Base-by-base conservation (phyloP, 2,797 vertebrate species). In the Sebastes kiyomatsui region DNA sequence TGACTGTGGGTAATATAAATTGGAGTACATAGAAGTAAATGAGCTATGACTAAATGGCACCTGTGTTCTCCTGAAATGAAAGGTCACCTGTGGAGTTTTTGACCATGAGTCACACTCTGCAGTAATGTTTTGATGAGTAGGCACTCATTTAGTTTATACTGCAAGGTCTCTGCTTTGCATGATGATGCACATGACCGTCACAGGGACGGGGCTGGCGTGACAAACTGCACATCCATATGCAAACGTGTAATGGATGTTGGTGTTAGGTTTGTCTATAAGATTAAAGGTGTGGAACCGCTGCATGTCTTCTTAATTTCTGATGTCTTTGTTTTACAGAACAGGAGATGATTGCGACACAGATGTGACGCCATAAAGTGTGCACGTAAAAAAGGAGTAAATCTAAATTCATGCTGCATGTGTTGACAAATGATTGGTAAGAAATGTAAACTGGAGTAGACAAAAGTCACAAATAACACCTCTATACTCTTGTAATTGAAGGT, bases 41-140 rank as follows among this genome's bases (percentile, higher is more conserved):
- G 64, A 85, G 72, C 72, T 49, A 23, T 59, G 65, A 79, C 82
- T 82, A 52, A 87, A 72, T 59, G 66, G 62, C 46, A 65, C 61
- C 70, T 71, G 75, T 66, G 55, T 77, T 77, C 52, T 67, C 11
- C 16, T 64, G 7, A 76, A 76, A 72, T 67, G 14, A 79, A 42
- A 70, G 65, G 64, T 82, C 73, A 80, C 9, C 33, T 14, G 61
- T 49, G 49, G 35, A 69, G 73, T 68, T 77, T 79, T 56, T 74
- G 16, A 67, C 67, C 54, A 23, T 2, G 3, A 74, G 13, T 59
- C 5, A 1, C 2, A 28, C 4, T n/a, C 25, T 62, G 0, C 2
- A n/a, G 25, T 49, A 5, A 32, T 7, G 20, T 64, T 77, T 55
- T 20, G 61, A 61, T 2, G 5, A 23, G 23, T 2, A 33, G 33